Conservation (phyloP, 1,140 invertebrate genomes). For the Brachionus paranguensis region DNA sequence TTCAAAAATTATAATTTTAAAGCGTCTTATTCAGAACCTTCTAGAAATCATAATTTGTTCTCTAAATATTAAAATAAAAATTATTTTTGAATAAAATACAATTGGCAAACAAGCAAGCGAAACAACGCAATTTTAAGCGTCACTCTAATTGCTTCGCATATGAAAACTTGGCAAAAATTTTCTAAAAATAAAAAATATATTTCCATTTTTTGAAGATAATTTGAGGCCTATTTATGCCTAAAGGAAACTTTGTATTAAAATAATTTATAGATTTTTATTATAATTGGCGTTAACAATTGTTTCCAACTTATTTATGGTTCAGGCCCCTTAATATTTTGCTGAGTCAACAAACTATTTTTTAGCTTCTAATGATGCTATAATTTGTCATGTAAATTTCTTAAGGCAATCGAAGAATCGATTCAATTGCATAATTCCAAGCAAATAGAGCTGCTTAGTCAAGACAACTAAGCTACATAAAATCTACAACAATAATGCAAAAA, state of each 20-base stretch:
- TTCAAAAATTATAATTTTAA: neutral
- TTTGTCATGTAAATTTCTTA: neutral
- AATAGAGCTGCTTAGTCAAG: neutral
- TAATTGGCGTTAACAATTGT: neutral
- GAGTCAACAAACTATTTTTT: neutral
- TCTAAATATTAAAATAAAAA: neutral
- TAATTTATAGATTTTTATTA: constrained; percentile 2
- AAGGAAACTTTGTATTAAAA: neutral
- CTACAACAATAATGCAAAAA: neutral
- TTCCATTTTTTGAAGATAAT: neutral
- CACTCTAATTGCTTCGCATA: neutral
- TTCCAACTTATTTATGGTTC: neutral
- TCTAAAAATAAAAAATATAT: neutral
- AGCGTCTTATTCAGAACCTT: neutral
- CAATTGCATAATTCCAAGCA: neutral
- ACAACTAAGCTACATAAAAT: neutral
- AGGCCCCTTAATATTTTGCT: neutral
- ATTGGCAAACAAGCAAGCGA: neutral
- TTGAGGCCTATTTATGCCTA: neutral
- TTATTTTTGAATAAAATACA: neutral
- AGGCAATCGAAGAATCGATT: neutral
- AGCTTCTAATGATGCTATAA: neutral
- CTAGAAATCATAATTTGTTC: neutral
- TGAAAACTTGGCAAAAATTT: neutral
- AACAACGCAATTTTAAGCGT: neutral